Conservation (phyloP, 1,140 invertebrate genomes). For the Neelides sp. region DNA sequence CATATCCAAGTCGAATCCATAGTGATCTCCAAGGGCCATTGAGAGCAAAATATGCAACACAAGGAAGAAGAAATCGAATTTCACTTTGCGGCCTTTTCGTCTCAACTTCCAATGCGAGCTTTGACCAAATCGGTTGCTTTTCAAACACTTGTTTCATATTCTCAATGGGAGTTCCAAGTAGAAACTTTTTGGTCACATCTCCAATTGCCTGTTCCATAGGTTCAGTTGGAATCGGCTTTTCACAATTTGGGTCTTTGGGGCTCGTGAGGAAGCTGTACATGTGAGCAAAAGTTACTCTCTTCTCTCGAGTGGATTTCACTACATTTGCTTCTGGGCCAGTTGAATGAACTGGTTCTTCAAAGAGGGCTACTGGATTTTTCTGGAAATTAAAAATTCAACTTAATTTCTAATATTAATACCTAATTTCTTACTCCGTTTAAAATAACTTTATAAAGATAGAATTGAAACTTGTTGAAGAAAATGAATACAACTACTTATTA, state of each 20-base stretch:
- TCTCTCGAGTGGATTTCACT: neutral
- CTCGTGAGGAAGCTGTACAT: conserved; percentile 19
- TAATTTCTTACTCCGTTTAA: too few species aligned
- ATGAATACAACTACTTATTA: too few species aligned
- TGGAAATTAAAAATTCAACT: neutral
- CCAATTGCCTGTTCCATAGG: conserved; percentile 41
- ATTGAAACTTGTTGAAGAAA: too few species aligned
- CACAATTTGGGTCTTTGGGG: neutral
- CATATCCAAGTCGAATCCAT: conserved; percentile 74
- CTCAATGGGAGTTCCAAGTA: conserved; percentile 38
- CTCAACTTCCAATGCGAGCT: conserved; percentile 52
- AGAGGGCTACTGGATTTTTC: conserved; percentile 1
- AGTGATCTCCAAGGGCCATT: conserved; percentile 77
- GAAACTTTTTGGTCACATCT: conserved; percentile 40
- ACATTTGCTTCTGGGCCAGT: neutral
- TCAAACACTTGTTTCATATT: conserved; percentile 52
- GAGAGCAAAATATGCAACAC: conserved; percentile 66
- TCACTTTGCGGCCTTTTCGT: conserved; percentile 49
- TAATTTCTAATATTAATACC: neutral
- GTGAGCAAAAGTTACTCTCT: conserved; percentile 20
- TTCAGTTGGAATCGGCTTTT: conserved; percentile 39
- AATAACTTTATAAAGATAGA: too few species aligned
- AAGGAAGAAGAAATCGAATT: conserved; percentile 65
- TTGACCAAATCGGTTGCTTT: conserved; percentile 71
- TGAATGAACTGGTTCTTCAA: neutral